Percentiles rank a stretch among this genome's conserved stretches.
Conservation (phyloP, 1,140 invertebrate species). For the Schmidtea mediterranea region DNA sequence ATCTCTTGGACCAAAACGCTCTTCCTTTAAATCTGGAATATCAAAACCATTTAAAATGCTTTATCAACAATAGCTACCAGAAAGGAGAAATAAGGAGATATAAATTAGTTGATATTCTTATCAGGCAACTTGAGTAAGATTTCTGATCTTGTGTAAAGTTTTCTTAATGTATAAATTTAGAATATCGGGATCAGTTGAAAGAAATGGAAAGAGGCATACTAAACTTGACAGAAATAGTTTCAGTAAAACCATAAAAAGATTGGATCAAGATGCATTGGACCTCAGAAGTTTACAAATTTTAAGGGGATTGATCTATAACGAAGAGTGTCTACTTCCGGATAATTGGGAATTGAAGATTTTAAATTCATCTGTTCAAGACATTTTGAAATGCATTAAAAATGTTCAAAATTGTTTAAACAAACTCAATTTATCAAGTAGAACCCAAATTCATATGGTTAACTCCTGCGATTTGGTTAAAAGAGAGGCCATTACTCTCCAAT, state of each 20-base stretch:
- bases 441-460: constrained; percentile 19
- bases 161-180: too few relatives aligned
- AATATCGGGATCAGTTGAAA: too few relatives aligned
- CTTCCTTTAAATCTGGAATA: constrained; percentile 10
- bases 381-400: constrained; percentile 15
- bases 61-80: constrained; percentile 8
- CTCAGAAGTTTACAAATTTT: background rate
- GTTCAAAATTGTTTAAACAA: constrained; percentile 20
- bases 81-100: constrained; percentile 8
- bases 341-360: background rate
- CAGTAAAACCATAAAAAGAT: background rate
- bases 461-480: constrained; percentile 18
- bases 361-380: background rate
- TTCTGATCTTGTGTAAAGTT: background rate
- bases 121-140: constrained; percentile 8
- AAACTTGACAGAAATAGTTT: too few relatives aligned
- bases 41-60: constrained; percentile 10
- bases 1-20: constrained; percentile 9
- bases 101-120: constrained; percentile 8
- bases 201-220: too few relatives aligned
- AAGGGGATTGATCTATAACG: background rate
- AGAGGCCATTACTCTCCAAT: constrained; percentile 21
- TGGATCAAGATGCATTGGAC: background rate
- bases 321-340: background rate
- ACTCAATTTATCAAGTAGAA: constrained; percentile 17